Evolutionary conservation across 1,140 invertebrate genomes (phyloP).

Genomic region (Drosophila quadrilineata): DNA sequence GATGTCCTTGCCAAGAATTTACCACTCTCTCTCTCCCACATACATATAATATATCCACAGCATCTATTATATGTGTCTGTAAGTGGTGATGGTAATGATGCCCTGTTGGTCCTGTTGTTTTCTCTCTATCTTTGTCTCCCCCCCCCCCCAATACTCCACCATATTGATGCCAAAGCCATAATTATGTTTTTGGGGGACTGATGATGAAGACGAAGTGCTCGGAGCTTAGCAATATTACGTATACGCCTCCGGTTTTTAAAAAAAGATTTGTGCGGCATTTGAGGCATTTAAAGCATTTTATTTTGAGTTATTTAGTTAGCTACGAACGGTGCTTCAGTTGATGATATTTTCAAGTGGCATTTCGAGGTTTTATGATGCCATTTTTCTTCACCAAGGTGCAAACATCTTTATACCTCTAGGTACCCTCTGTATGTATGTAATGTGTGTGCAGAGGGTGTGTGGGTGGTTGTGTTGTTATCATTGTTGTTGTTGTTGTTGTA

Average conservation of each 20-base stretch:
- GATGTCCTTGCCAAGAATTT: no score
- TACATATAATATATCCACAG: background rate
- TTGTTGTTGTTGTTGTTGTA: slow-evolving; percentile 32
- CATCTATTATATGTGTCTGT: background rate
- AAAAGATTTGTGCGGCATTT: slow-evolving; percentile 70
- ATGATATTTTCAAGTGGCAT: slow-evolving; percentile 37
- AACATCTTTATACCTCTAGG: slow-evolving; percentile 30
- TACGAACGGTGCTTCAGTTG: slow-evolving; percentile 31
- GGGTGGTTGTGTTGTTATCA: background rate
- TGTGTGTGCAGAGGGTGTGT: slow-evolving; percentile 3
- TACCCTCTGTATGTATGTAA: background rate
- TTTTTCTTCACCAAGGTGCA: slow-evolving; percentile 60
- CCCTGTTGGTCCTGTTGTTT: no score
- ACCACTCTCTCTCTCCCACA: no score
- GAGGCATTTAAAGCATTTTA: slow-evolving; percentile 49
- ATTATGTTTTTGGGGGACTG: slow-evolving; percentile 45
- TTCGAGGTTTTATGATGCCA: slow-evolving; percentile 32
- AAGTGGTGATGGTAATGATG: no score
- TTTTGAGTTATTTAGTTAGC: slow-evolving; percentile 64
- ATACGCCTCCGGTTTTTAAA: slow-evolving; percentile 51
- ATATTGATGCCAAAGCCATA: slow-evolving; percentile 64
- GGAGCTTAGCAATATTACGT: slow-evolving; percentile 64
- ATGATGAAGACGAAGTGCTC: slow-evolving; percentile 70
- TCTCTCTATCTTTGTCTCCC: no score
- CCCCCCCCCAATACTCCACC: slow-evolving; percentile 9